A percentile compares a stretch with the other conserved stretches of the same genome.
These are phyloP conservation scores for Patella ulyssiponensis DNA, from an alignment of 2,888 invertebrate genomes.

Conservation along the genomic window DNA sequence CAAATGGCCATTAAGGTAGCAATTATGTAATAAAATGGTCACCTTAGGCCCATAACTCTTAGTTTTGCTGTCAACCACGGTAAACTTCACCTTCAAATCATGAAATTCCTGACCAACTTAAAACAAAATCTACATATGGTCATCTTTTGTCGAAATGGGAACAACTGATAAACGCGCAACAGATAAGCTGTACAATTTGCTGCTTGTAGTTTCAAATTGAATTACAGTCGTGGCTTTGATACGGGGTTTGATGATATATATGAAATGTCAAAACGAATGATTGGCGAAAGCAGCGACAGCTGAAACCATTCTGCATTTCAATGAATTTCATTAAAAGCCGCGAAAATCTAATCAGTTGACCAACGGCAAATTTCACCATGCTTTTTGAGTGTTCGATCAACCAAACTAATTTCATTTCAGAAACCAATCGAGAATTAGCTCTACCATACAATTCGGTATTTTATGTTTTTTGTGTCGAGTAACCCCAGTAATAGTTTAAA, in stretches of 20 bases:
- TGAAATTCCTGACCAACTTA: not conserved
- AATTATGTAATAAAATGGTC: conserved; percentile 12
- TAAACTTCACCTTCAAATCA: conserved; percentile 12
- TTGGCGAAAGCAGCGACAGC: conserved; percentile 5
- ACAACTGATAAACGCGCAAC: not conserved
- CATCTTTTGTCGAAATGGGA: not conserved
- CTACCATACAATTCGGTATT: not conserved
- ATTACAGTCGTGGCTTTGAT: not conserved
- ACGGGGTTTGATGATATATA: conserved; percentile 8
- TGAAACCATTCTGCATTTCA: conserved; percentile 8
- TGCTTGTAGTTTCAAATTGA: conserved; percentile 10
- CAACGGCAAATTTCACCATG: not conserved
- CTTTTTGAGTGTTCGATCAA: not conserved
- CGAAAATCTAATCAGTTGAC: conserved; percentile 5
- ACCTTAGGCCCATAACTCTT: conserved; percentile 10
- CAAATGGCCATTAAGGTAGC: conserved; percentile 13
- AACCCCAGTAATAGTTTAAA: too few relatives aligned
- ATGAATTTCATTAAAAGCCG: conserved; percentile 12
- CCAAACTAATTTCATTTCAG: conserved; percentile 1
- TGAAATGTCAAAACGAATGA: not conserved
- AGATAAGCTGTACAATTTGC: conserved; percentile 11
- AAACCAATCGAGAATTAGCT: not conserved
- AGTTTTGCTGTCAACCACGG: conserved; percentile 2
- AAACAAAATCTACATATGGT: conserved; percentile 12
- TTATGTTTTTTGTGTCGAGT: too few relatives aligned